A percentile compares a stretch with the other conserved stretches of the same genome.
These are phyloP conservation scores for Pelvicachromis taeniatus DNA, from an alignment of 2,113 vertebrate genomes.

Conservation along the genomic window DNA sequence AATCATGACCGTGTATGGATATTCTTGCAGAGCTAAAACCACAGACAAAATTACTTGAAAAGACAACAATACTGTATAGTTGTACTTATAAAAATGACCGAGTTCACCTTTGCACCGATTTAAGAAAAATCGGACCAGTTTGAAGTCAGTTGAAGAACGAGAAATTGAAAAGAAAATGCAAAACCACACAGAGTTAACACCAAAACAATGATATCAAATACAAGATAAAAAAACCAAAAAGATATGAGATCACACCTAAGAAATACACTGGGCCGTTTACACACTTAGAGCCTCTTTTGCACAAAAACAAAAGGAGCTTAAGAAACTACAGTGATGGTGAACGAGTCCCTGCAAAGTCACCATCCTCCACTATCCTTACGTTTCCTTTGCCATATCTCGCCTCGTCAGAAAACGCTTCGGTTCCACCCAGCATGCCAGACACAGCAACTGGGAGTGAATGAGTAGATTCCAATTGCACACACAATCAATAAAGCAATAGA, in stretches of 20 bases:
- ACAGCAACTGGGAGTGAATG: background rate
- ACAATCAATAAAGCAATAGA: background rate
- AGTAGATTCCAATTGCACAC: background rate
- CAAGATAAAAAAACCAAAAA: no score
- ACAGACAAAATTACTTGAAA: background rate
- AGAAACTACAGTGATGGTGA: background rate
- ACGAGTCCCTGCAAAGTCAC: background rate
- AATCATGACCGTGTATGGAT: background rate
- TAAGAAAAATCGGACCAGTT: background rate
- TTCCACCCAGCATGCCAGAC: background rate
- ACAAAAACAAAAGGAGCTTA: background rate
- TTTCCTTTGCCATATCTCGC: background rate
- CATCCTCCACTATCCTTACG: background rate
- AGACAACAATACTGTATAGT: background rate
- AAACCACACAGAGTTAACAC: background rate
- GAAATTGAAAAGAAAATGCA: background rate
- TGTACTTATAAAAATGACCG: background rate
- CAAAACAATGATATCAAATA: background rate
- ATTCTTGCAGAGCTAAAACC: background rate
- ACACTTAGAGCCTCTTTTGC: background rate
- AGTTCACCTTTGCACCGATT: background rate
- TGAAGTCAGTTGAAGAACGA: background rate
- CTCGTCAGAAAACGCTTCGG: background rate
- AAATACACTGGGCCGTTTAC: background rate
- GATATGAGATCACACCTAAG: background rate